These are phyloP conservation scores for Drosophila neotestacea DNA, from an alignment of 2,888 invertebrate genomes.

Conservation along the genomic window DNA sequence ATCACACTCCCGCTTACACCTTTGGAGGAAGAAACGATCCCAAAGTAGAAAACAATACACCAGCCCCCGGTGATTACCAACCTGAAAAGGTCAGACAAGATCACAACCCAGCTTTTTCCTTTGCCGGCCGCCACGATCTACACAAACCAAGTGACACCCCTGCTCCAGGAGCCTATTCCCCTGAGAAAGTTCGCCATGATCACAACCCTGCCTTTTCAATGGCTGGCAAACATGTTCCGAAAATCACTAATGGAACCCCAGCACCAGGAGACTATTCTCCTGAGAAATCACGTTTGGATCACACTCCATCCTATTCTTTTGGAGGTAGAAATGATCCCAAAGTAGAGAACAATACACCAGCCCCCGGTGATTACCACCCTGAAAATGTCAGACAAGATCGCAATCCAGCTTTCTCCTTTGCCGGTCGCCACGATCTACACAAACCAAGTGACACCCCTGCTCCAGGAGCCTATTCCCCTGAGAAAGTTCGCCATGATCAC, in stretches of 20 bases:
- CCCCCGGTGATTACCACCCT: constrained; percentile 88
- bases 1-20: constrained; percentile 86
- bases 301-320: constrained; percentile 87
- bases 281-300: constrained; percentile 87
- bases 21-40: constrained; percentile 83
- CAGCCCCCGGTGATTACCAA: constrained; percentile 89
- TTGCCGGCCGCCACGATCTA: constrained; percentile 82
- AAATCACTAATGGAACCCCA: constrained; percentile 76
- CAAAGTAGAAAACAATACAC: constrained; percentile 85
- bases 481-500: constrained; percentile 85
- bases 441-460: constrained; percentile 85
- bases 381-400: constrained; percentile 86
- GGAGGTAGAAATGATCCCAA: constrained; percentile 81
- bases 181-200: constrained; percentile 85
- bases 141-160: constrained; percentile 85
- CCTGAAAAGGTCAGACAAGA: constrained; percentile 86
- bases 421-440: constrained; percentile 80
- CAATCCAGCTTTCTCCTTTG: constrained; percentile 86
- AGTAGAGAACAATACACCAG: constrained; percentile 86
- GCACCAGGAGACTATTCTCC: constrained; percentile 88
- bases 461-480: constrained; percentile 87
- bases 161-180: constrained; percentile 87
- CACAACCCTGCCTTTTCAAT: constrained; percentile 67
- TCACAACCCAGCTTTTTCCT: constrained; percentile 85
- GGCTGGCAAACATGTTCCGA: constrained; percentile 44